Evolutionary conservation across 2,113 vertebrate species (phyloP), one percentile per base, ranked within the genome.

Genomic region (Channa maculata): DNA sequence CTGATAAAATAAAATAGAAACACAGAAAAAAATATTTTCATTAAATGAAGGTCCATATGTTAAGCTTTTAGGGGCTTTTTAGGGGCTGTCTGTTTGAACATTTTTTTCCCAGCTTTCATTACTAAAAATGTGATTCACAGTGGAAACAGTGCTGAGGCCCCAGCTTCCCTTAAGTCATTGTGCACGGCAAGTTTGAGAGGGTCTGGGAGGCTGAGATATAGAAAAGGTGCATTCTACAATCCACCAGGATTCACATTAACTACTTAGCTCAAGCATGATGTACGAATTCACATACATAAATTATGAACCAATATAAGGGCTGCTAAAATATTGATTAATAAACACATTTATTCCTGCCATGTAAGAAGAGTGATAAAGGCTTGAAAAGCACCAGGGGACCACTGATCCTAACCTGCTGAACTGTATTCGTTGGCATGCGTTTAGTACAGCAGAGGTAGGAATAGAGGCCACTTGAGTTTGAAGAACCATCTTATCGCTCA

Each of bases 281-380:
- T 49, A 57, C 68, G 78, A 83, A 87, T 88, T 69, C n/a, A 33
- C 53, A 74, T 24, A 5, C 68, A 76, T 63, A 71, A 50, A 45
- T 52, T 33, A 53, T 82, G n/a, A 88, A 77, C 81, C 78, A 90
- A 91, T 63, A 91, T 61, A 10, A 33, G 10, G 37, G 39, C 57
- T 66, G 68, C 83, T 89, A 57, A 78, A 83, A 85, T 84, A 86
- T 87, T 86, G 83, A 90, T 52, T 65, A 85, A 86, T 82, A 68
- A 87, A 72, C 67, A 71, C 50, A 77, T 2, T 72, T 55, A 71
- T 79, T 63, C 50, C 46, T 62, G 63, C 0, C 52, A 76, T 44
- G 37, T 60, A 54, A 84, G 37, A 82, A 34, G 64, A 44, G 43
- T 58, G 57, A 73, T 67, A 45, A 59, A 44, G 51, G 37, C 39